Base-by-base conservation (phyloP, 1,140 invertebrate species). In the Agrypnia vestita region DNA sequence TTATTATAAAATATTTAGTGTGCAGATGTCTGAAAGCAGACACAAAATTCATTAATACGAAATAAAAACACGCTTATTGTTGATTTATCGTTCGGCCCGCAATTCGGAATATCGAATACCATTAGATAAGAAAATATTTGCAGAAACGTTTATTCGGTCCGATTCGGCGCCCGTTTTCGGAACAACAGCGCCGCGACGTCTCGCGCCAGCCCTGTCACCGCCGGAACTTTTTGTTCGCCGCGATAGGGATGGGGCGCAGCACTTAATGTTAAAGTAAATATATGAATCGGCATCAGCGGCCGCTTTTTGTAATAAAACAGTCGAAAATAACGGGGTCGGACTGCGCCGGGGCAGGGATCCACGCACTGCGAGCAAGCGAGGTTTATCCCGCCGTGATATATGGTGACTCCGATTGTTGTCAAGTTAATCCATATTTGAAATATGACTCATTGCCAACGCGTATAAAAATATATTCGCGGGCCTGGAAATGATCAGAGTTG, bases 261-360 rank as follows among this genome's bases (percentile, higher is more conserved):
- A 82, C 81, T 82, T 82, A 82, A 82, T 82, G 67, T 67, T 72
- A 76, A 79, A 82, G 78, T 79, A 82, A 82, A 82, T 79, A 82
- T 82, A 80, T 82, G 78, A 82, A 82, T 79, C 78, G 79, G 77
- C 77, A 79, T 71, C 77, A 79, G 74, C 61, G 76, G 62, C 59
- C 77, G 77, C 81, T 75, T 79, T 82, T 76, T 76, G 67, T 78
- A 77, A 82, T 82, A 82, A 82, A 82, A 79, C 73, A 53, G 72
- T 25, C 35, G 35, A 75, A 75, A n/a, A 59, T 59, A 3, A 43
- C 72, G 51, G 72, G 72, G 72, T 44, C 35, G 71, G 8, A 46
- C 64, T 46, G n/a, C n/a, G 46, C 1, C 61, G 43, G 61, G 61
- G 25, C 9, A 4, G 25, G 21, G 1, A 35, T 62, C 25, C 8